Base-by-base conservation (phyloP, 37 sponge, comb jelly and placozoan species). In the Agelas oroides region DNA sequence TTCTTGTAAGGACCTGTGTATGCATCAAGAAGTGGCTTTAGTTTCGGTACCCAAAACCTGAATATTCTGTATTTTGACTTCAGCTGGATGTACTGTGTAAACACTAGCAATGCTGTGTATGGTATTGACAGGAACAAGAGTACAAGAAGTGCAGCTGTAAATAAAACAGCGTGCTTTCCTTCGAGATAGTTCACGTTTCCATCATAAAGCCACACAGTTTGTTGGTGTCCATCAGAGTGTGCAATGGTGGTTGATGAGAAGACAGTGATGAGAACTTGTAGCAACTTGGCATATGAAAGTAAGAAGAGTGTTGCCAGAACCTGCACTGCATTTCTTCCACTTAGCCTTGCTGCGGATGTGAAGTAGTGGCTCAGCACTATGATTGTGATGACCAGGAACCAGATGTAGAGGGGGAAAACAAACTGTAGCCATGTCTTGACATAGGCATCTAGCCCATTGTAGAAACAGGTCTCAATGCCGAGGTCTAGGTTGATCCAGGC, bases 1-100 rank as follows among this genome's bases (percentile, higher is more conserved):
- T 87, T n/a, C n/a, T 14, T 23, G 11, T 61, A 27, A 25, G 25
- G 11, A 61, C 25, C 27, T 61, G n/a, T n/a, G n/a, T n/a, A n/a
- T n/a, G n/a, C n/a, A 78, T 86, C 79, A 34, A 86, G 32, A 31
- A 86, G 37, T 21, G 86, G 86, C 34, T 28, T 78, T 13, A 86
- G 28, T 38, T 77, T 77, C 17, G 46, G 25, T 16, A 77, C 32
- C 20, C 71, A 19, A 34, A 35, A 82, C 18, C n/a, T n/a, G n/a
- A 41, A 53, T 1, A 28, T 27, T 31, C 38, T 74, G 20, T 17
- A 46, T 56, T 18, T 56, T 56, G 17, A 15, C 18, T 56, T 56
- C 58, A 19, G n/a, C n/a, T n/a, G n/a, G n/a, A n/a, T n/a, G n/a
- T n/a, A n/a, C n/a, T n/a, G n/a, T n/a, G n/a, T n/a, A n/a, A n/a